These are phyloP conservation scores for Clepsis dumicolana DNA, from an alignment of 2,888 invertebrate genomes.

Conservation along the genomic window DNA sequence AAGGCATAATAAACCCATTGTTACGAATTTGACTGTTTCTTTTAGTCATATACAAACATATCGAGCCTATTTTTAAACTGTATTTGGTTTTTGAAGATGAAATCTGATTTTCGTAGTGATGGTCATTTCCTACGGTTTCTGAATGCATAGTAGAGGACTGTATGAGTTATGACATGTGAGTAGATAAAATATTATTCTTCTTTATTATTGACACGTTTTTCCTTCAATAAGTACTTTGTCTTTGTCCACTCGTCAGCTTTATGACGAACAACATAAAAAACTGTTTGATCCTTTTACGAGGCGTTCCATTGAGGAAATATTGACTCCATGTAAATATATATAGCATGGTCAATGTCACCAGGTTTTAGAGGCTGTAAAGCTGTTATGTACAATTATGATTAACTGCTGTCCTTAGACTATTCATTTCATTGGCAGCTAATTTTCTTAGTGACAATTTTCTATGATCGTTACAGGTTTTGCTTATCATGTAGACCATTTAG, in stretches of 20 bases:
- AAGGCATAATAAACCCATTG: no score
- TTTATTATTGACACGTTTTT: not conserved
- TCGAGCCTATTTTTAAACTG: no score
- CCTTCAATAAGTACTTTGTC: not conserved
- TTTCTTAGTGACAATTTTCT: not conserved
- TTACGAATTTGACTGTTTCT: no score
- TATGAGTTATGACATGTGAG: no score
- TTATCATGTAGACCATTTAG: not conserved
- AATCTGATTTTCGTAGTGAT: no score
- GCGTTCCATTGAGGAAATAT: slow-evolving; percentile 34
- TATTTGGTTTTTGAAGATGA: no score
- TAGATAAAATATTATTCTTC: not conserved
- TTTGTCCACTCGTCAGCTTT: not conserved
- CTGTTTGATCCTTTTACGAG: slow-evolving; percentile 29
- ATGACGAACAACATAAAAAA: slow-evolving; percentile 26
- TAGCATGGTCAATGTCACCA: slow-evolving; percentile 32
- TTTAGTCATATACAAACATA: no score
- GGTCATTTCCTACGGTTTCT: no score
- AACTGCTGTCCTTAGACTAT: not conserved
- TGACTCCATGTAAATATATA: slow-evolving; percentile 31
- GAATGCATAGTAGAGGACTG: no score
- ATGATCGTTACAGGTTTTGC: not conserved
- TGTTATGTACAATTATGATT: not conserved
- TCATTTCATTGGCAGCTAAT: not conserved
- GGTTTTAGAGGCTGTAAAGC: slow-evolving; percentile 10